Conservation (phyloP, 2,113 vertebrate genomes). For the Anoplopoma fimbria region DNA sequence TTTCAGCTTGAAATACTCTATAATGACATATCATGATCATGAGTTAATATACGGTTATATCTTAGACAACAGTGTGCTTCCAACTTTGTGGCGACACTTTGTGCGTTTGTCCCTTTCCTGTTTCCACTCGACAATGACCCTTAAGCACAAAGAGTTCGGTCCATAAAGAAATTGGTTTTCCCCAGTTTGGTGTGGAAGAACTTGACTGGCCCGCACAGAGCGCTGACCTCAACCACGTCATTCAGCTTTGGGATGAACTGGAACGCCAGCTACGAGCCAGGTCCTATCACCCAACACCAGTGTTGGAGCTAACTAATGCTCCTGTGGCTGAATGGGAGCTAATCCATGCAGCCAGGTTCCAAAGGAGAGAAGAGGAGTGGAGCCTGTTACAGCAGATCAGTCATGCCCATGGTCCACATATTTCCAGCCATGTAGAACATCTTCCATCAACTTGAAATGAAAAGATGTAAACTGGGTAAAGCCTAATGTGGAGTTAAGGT, state of each 20-base stretch:
- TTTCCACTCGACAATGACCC: not conserved
- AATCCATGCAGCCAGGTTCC: not conserved
- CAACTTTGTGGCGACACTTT: not conserved
- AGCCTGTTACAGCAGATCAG: not conserved
- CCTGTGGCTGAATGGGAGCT: not conserved
- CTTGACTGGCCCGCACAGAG: not conserved
- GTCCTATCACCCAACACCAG: too few relatives aligned
- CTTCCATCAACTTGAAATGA: constrained; percentile 3
- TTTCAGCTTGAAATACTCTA: not conserved
- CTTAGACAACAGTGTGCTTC: not conserved
- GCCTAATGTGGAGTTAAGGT: constrained; percentile 19
- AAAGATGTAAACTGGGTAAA: constrained; percentile 26
- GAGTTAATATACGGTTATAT: not conserved
- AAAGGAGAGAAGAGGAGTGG: not conserved
- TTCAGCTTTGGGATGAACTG: too few relatives aligned
- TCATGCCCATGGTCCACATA: not conserved
- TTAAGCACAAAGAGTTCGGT: not conserved
- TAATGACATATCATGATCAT: not conserved
- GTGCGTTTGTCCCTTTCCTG: not conserved
- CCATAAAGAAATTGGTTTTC: not conserved
- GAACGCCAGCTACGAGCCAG: too few relatives aligned
- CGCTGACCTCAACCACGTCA: too few relatives aligned
- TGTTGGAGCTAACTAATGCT: not conserved
- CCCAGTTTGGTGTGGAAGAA: not conserved
- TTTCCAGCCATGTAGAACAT: not conserved